Percentiles rank a stretch among this genome's conserved stretches.
Evolutionary conservation across 2,797 vertebrate genomes (phyloP).

Genomic region (Falco biarmicus): DNA sequence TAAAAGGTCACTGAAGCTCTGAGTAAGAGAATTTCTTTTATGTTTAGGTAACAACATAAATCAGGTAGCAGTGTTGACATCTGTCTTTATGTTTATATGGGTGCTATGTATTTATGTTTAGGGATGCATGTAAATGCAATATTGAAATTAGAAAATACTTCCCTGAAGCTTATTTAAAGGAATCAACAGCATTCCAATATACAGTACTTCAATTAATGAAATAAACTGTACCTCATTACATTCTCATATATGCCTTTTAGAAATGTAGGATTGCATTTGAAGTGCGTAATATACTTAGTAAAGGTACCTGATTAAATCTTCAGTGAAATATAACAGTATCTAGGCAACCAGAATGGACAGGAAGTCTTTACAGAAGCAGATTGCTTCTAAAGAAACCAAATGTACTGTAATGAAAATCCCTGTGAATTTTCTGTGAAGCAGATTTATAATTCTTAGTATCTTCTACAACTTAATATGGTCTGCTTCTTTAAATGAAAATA

Average conservation of each 20-base stretch:
- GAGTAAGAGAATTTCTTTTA: not conserved
- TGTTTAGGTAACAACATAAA: not conserved
- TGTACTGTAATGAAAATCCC: not conserved
- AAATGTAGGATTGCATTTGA: not conserved
- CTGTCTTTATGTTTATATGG: not conserved
- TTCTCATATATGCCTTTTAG: not conserved
- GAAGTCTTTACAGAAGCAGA: slow-evolving; percentile 14
- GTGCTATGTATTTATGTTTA: not conserved
- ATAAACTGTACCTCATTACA: not conserved
- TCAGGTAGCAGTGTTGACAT: not conserved
- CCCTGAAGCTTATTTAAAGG: not conserved
- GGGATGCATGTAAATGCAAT: not conserved
- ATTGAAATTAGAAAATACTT: not conserved
- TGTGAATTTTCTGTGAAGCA: not conserved
- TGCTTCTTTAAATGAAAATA: not conserved
- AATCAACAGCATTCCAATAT: not conserved
- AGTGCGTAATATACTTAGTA: not conserved
- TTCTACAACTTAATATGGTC: not conserved
- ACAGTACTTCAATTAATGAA: not conserved
- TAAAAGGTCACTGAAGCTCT: not conserved
- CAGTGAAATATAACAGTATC: slow-evolving; percentile 12
- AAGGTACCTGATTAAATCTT: slow-evolving; percentile 25
- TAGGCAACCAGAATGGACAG: not conserved
- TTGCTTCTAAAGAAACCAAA: slow-evolving; percentile 1
- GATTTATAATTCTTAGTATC: not conserved